Conservation (phyloP, 1,140 invertebrate genomes). For the Latrodectus geometricus region DNA sequence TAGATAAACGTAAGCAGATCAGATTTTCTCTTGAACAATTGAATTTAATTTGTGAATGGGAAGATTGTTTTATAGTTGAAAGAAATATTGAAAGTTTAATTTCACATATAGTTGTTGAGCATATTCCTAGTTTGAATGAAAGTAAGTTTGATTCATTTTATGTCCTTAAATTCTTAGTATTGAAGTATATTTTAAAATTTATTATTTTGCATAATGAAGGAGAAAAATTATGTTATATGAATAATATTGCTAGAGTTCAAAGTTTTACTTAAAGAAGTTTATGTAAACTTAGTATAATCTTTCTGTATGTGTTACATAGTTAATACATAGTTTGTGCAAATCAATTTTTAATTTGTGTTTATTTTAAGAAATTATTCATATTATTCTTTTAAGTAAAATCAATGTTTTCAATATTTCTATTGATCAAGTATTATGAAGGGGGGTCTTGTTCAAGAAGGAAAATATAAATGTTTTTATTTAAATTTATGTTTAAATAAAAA, state of each 20-base stretch:
- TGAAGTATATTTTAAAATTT: not conserved
- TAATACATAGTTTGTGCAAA: no score
- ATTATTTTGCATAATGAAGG: not conserved
- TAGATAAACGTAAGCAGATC: conserved; percentile 7
- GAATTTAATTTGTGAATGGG: conserved; percentile 45
- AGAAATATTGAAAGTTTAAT: conserved; percentile 38
- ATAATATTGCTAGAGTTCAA: not conserved
- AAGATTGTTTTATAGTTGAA: conserved; percentile 30
- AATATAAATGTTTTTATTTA: no score
- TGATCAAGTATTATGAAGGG: no score
- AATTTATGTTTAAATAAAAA: no score
- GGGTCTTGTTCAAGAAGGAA: no score
- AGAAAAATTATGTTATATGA: not conserved
- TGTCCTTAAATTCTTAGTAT: not conserved
- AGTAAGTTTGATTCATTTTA: not conserved
- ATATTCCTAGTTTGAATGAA: conserved; percentile 7
- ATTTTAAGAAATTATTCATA: no score
- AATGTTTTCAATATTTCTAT: no score
- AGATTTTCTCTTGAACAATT: conserved; percentile 20
- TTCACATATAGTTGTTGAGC: conserved; percentile 14
- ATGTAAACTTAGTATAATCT: no score
- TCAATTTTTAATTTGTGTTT: no score
- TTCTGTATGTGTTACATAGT: no score
- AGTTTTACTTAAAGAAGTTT: not conserved
- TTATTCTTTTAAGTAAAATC: no score